These are phyloP conservation scores for Hyles lineata DNA, from an alignment of 2,888 invertebrate species.

Conservation along the genomic window DNA sequence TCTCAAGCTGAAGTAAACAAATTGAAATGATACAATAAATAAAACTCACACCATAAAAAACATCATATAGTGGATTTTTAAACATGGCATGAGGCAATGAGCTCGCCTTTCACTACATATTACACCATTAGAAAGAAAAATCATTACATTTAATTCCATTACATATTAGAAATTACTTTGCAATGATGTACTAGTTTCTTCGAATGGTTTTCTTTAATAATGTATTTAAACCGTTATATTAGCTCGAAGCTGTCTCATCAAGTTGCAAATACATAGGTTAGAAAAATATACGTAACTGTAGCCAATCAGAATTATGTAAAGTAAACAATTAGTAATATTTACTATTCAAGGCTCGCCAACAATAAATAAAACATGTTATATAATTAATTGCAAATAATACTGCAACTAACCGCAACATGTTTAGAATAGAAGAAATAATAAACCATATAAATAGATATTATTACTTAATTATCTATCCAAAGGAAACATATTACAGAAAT, in stretches of 20 bases:
- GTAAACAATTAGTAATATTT: not conserved
- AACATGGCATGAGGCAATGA: not conserved
- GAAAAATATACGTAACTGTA: too few relatives aligned
- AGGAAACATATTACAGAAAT: not conserved
- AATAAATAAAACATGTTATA: not conserved
- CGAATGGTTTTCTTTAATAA: slow-evolving; percentile 6
- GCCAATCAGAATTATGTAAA: too few relatives aligned
- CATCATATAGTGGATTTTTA: not conserved
- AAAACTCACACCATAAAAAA: not conserved
- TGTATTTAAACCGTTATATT: not conserved
- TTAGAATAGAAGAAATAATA: not conserved
- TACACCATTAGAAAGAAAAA: slow-evolving; percentile 24
- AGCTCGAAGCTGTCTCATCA: not conserved
- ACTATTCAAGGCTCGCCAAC: not conserved
- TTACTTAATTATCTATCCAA: not conserved
- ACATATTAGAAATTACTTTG: slow-evolving; percentile 2
- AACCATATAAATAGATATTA: not conserved
- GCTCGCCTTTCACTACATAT: slow-evolving; percentile 17
- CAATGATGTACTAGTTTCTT: slow-evolving; percentile 8
- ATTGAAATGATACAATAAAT: not conserved
- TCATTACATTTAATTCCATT: slow-evolving; percentile 18
- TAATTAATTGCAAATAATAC: not conserved
- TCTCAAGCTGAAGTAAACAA: not conserved
- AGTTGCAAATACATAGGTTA: too few relatives aligned
- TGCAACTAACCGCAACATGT: not conserved